Base-by-base conservation (phyloP, 1,140 invertebrate species). In the Leptestheria dahalacensis region DNA sequence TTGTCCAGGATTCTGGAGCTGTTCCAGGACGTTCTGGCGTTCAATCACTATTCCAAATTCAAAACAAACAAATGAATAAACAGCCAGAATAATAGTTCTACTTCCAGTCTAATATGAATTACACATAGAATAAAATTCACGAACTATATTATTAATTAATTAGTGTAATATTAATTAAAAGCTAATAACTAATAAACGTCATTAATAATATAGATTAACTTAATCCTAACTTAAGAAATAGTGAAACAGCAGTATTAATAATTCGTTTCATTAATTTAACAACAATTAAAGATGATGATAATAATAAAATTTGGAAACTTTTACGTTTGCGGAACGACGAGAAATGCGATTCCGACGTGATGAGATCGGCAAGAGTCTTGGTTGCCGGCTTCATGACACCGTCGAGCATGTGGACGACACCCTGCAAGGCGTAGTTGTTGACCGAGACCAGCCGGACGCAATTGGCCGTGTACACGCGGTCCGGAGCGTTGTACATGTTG, bases 361-460 rank as follows among this genome's bases (percentile, higher is more conserved):
- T 65, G 0, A 78, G 66, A 25, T 79, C 73, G 24, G 68, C 64
- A 9, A 80, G 57, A 3, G 73, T 69, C 50, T 73, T 67, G 10
- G 68, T 73, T 1, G 76, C 77, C 21, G 75, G 75, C 24, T 68
- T 66, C 12, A 80, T 62, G 2, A 78, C 68, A 47, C 70, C 66
- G 49, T 78, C 74, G 3, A 80, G 68, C 4, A 76, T 67, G 64
- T 81, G 79, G 4, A 80, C 70, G 23, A 80, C 71, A 2, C 77
- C 77, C 63, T 78, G 78, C 2, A 66, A 71, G 1, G 76, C 74
- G 59, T 71, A 65, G 60, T 75, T 73, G 65, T 79, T 62, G 61
- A 60, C 28, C 0, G 64, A 66, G 20, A 63, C 68, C 10, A 75
- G 48, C 41, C 67, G 71, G 33, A 75, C 74, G 66, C 78, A 80